Percentiles rank a stretch among this genome's conserved stretches.
Conservation (phyloP, 2,113 vertebrate species). For the Sceloporus tristichus region DNA sequence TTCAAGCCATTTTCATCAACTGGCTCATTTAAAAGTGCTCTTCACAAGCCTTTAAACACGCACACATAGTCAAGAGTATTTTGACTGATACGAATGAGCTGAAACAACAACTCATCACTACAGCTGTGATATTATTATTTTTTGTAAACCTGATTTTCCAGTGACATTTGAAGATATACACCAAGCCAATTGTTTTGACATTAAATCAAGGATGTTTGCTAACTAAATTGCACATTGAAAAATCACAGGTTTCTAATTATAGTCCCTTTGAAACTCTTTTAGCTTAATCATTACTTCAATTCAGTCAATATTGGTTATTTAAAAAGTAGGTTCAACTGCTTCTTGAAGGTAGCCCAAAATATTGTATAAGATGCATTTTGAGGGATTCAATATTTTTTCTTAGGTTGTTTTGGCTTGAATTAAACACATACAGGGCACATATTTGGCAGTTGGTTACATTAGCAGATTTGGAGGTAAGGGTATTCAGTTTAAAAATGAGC, state of each 20-base stretch:
- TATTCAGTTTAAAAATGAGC: not conserved
- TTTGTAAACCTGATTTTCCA: not conserved
- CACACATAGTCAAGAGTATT: slow-evolving; percentile 13
- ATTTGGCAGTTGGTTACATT: not conserved
- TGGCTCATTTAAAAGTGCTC: not conserved
- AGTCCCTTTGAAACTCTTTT: slow-evolving; percentile 21
- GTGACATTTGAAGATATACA: not conserved
- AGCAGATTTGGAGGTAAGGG: not conserved
- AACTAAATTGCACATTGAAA: slow-evolving; percentile 24
- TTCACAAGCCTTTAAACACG: not conserved
- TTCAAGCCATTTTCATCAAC: not conserved
- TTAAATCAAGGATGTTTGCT: slow-evolving; percentile 28
- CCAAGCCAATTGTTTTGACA: slow-evolving; percentile 28
- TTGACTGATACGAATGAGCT: slow-evolving; percentile 4
- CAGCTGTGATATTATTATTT: not conserved
- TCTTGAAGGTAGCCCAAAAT: not conserved
- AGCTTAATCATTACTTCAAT: slow-evolving; percentile 13
- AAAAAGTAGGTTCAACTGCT: not conserved
- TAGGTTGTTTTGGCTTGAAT: not conserved
- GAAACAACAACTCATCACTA: slow-evolving; percentile 2
- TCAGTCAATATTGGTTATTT: slow-evolving; percentile 11
- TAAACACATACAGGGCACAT: not conserved
- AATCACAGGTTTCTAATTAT: not conserved
- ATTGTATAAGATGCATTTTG: not conserved
- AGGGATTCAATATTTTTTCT: not conserved